These are phyloP conservation scores for Steatocranus sp. DNA, from an alignment of 2,797 vertebrate genomes.

Conservation along the genomic window DNA sequence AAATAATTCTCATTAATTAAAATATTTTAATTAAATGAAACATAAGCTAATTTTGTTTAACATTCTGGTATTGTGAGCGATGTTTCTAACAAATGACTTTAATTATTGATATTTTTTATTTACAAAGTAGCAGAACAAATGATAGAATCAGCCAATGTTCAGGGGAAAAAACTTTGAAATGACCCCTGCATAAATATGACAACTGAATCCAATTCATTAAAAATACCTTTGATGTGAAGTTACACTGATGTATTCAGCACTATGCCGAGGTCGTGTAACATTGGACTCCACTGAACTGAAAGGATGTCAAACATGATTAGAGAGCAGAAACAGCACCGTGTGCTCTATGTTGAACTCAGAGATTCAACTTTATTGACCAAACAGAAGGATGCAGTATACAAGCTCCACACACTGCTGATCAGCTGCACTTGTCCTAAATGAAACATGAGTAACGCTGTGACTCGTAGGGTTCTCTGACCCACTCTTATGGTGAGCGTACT, in stretches of 20 bases:
- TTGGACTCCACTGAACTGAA: not conserved
- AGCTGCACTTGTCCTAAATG: not conserved
- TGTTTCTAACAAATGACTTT: not conserved
- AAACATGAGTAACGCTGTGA: not conserved
- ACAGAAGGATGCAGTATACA: slow-evolving; percentile 54
- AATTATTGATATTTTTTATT: not conserved
- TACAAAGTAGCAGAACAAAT: not conserved
- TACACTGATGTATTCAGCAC: not conserved
- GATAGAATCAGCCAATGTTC: rapidly evolving
- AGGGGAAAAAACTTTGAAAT: not conserved
- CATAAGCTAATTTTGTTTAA: not conserved
- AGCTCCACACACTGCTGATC: slow-evolving; percentile 26
- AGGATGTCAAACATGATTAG: not conserved
- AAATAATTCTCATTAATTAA: not conserved
- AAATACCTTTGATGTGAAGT: rapidly evolving
- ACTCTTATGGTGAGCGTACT: not conserved
- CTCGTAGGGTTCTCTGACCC: not conserved
- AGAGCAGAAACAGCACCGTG: not conserved
- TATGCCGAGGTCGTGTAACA: rapidly evolving
- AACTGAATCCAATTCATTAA: not conserved
- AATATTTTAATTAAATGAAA: not conserved
- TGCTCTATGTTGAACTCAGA: not conserved
- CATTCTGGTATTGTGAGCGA: rapidly evolving
- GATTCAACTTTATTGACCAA: slow-evolving; percentile 59
- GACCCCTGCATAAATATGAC: not conserved